Evolutionary conservation across 2,113 vertebrate species (phyloP), one percentile per base, ranked within the genome.

Genomic region (Cinclus mexicanus): DNA sequence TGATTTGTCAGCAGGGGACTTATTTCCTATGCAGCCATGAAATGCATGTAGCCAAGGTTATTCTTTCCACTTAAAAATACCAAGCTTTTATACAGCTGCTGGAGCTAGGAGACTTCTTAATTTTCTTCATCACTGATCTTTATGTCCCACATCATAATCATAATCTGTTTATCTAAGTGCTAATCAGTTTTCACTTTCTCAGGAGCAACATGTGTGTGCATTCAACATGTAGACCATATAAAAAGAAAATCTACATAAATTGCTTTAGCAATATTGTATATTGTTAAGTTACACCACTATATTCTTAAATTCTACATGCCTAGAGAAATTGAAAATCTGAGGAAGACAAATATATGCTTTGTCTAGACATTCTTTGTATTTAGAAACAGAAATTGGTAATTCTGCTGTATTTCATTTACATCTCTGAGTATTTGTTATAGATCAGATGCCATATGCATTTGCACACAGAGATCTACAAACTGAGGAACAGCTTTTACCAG

Each of bases 61-160:
- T 59, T 81, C 37, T 90, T 89, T 84, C 61, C 22, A n/a, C 60
- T 92, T 74, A 44, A 89, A 84, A 91, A 78, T 53, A 68, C 26
- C 29, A 89, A 89, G 31, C 74, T 94, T 78, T 75, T 24, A 56
- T 92, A 41, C 35, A 68, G 33, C 65, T 89, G 52, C 35, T 87
- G 50, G 65, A 95, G 61, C 44, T 83, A 57, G 28, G 46, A 82
- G 53, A 69, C 83, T 93, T 47, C 77, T 92, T 94, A 93, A 94
- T 96, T 97, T 95, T 97, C 90, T 82, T 93, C 91, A 89, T 84
- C 81, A 79, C 53, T 95, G 89, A 72, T 76, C 65, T 91, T 96
- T 77, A 82, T 87, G 77, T 91, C 70, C 64, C 69, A 83, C 69
- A 79, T 91, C 74, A 87, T 91, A 95, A 84, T 41, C 28, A 79